Evolutionary conservation across 2,113 vertebrate genomes (phyloP), one percentile per base, ranked within the genome.

Genomic region (Rhadina sibilatrix): DNA sequence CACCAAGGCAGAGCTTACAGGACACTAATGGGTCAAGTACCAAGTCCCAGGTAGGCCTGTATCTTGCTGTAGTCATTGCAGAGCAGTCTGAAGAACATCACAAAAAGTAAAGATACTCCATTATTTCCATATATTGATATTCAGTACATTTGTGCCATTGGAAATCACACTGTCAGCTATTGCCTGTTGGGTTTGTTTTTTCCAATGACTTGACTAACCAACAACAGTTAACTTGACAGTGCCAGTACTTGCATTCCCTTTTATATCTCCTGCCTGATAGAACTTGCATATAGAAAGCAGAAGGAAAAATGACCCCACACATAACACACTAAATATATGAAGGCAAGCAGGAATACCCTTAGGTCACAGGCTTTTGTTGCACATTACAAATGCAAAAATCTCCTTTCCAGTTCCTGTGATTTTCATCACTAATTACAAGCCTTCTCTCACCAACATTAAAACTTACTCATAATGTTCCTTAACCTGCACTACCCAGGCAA

Each of bases 1-100:
- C 99, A 97, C 99, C 99, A 68, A 99, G 99, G 92, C 99, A 99
- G 96, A 99, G 98, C 97, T 99, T 99, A 97, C 99, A 99, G 61
- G 99, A 99, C 76, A 99, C 98, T 96, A 99, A 97, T 1, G 99
- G 99, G 94, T 99, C 99, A 74, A 99, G 98, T 76, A 99, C 99
- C 98, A 99, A 98, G 97, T 99, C 99, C 99, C 99, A 99, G 38
- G 99, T 99, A 96, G 99, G 99, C 96, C 99, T 98, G 90, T 99
- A 99, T 96, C 99, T 98, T 88, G 99, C 99, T 33, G 98, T 98
- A 97, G 98, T 99, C 99, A 99, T 99, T 95, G 98, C 98, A 97
- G 97, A 97, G 70, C 86, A 97, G 95, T 98, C 99, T 99, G 97
- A 74, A 97, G 97, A 93, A 95, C 33, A 35, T 1, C 7, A 93